phyloP scores from a whole-genome alignment of 2,797 vertebrate species.

The Botia almorhae region DNA sequence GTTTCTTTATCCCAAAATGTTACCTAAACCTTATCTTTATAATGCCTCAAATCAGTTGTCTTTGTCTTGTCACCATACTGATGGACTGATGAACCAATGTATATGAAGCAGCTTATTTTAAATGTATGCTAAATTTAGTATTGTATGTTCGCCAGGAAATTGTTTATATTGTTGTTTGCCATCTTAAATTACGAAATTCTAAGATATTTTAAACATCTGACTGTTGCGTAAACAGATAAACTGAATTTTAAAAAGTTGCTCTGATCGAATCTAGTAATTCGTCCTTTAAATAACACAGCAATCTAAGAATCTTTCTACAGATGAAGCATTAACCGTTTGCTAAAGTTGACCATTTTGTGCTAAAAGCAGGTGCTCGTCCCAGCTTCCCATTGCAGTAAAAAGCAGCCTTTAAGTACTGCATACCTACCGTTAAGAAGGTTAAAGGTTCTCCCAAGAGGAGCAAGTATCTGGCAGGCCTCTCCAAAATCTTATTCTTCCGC shows the following conservation, averaged over 20 bases:
- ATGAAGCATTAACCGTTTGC: constrained; percentile 49
- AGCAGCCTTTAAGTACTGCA: constrained; percentile 76
- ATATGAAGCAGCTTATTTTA: no score
- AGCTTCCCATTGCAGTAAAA: constrained; percentile 70
- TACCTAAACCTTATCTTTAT: not conserved
- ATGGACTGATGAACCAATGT: not conserved
- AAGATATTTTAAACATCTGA: not conserved
- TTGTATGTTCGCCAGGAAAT: not conserved
- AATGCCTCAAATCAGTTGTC: not conserved
- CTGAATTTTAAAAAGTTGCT: not conserved
- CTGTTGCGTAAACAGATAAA: not conserved
- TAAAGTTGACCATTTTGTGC: constrained; percentile 70
- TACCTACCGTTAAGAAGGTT: constrained; percentile 82
- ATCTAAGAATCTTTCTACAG: constrained; percentile 26
- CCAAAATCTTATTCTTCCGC: constrained; percentile 82
- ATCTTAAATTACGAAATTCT: no score
- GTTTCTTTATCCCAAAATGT: not conserved
- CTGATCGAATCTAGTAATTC: not conserved
- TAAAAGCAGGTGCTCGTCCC: constrained; percentile 81
- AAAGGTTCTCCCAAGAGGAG: constrained; percentile 86
- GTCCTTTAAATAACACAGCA: constrained; percentile 1
- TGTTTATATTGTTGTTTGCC: not conserved
- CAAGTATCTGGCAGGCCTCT: constrained; percentile 86
- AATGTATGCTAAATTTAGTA: not conserved
- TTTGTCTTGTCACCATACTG: not conserved